phyloP scores from a whole-genome alignment of 2,113 vertebrate genomes.

The Dermatemys mawii region DNA sequence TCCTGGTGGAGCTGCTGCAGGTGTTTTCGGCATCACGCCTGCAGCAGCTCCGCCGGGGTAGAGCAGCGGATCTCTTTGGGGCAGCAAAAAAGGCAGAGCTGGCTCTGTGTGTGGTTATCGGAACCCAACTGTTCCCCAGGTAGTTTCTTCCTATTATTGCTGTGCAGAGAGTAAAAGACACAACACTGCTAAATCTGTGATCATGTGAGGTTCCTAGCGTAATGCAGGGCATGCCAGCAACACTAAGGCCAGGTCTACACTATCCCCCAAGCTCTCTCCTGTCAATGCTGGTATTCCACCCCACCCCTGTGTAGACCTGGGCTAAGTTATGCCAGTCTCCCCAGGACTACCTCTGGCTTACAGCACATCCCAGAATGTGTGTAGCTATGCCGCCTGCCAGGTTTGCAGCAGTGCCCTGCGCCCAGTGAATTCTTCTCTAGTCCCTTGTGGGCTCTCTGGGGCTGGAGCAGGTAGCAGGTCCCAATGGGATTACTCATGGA shows the following conservation, averaged over 20 bases:
- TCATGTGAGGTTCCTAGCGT: not conserved
- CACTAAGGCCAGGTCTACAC: no score
- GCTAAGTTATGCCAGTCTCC: not conserved
- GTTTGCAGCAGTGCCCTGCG: no score
- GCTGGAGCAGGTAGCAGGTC: not conserved
- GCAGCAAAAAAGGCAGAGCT: no score
- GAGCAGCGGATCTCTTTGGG: no score
- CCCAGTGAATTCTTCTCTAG: not conserved
- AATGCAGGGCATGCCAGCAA: no score
- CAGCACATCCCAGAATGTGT: no score
- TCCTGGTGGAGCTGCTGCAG: no score
- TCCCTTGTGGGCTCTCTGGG: not conserved
- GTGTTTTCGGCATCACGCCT: no score
- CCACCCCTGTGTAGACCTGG: no score
- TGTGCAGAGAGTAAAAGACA: not conserved
- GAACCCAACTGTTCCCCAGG: not conserved
- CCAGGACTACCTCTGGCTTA: not conserved
- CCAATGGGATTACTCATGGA: not conserved
- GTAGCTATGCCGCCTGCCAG: not conserved
- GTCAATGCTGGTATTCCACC: no score
- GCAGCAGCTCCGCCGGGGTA: no score
- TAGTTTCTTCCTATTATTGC: not conserved
- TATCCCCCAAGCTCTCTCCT: no score
- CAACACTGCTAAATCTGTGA: not conserved
- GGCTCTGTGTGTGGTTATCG: not conserved